Conservation (phyloP, 2,797 vertebrate genomes). For the Dromococcyx pavoninus region DNA sequence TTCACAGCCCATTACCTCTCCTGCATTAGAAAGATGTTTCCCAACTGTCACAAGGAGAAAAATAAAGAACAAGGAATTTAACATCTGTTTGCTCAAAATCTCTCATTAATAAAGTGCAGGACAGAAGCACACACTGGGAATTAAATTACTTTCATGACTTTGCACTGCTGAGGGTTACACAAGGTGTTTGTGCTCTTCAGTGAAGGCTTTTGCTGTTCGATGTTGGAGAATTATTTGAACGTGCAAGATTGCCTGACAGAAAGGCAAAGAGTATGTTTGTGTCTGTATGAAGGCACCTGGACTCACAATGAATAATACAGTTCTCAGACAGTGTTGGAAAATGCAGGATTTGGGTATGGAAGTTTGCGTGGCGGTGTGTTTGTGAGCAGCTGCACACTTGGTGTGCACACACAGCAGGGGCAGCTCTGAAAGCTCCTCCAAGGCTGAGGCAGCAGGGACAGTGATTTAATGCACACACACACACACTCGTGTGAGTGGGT, state of each 20-base stretch:
- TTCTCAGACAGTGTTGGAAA: not conserved
- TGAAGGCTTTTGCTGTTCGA: fast-evolving
- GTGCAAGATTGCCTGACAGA: not conserved
- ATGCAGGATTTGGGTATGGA: not conserved
- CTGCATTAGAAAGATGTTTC: not conserved
- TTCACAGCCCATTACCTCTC: not conserved
- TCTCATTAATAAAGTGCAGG: not conserved
- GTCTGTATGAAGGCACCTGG: not conserved
- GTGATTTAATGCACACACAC: no score
- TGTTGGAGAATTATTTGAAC: not conserved
- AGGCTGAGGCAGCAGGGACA: fast-evolving
- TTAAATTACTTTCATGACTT: not conserved
- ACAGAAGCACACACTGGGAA: not conserved
- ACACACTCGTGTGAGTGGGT: no score
- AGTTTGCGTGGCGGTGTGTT: not conserved
- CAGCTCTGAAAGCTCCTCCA: not conserved
- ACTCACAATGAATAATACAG: not conserved
- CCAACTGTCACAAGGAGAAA: not conserved
- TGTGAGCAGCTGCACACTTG: not conserved
- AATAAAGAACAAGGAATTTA: fast-evolving
- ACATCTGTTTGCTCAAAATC: not conserved
- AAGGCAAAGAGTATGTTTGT: fast-evolving
- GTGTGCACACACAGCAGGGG: not conserved
- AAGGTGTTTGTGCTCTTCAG: not conserved
- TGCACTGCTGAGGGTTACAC: fast-evolving